Evolutionary conservation across 2,888 invertebrate genomes (phyloP), one percentile per base, ranked within the genome.

Genomic region (Saturnia pavonia): DNA sequence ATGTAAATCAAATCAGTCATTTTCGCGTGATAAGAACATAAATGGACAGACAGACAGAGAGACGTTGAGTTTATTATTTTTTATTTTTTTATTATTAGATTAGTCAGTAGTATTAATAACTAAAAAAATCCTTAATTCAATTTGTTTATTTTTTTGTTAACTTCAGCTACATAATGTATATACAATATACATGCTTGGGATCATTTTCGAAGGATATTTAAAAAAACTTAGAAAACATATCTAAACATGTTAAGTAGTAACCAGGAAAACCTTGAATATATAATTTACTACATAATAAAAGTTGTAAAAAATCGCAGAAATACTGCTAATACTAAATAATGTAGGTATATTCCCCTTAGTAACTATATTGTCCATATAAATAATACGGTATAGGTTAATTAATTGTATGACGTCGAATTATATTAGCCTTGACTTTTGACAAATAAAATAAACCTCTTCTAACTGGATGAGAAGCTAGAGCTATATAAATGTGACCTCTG

Each of bases 391-490:
- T 60, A 63, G 75, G 74, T 69, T 25, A 73, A 73, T 74, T 68
- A 74, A 75, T 69, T 69, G 54, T 74, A 73, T 71, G 70, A 75
- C 75, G 72, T 75, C 70, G 73, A 74, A 76, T 73, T 72, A 75
- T 74, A 67, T 70, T 77, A 80, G 74, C 87, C 87, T 86, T 86
- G 87, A 87, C 85, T 83, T 84, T 85, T 85, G 81, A 80, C 80
- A 79, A 79, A 79, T 80, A 75, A 70, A 74, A 76, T 77, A 77
- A 78, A 80, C 74, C 74, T 76, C 76, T 54, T 71, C 69, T 71
- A 72, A 74, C 69, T 68, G 74, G 67, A 74, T 77, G 77, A 74
- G 77, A 76, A 75, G 77, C 74, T 79, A 78, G 76, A 75, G 77
- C 74, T 79, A 78, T 74, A 73, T 83, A 80, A 80, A 80, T 77